These are phyloP conservation scores for Argyra leucocephala DNA, from an alignment of 2,888 invertebrate genomes.

Conservation along the genomic window DNA sequence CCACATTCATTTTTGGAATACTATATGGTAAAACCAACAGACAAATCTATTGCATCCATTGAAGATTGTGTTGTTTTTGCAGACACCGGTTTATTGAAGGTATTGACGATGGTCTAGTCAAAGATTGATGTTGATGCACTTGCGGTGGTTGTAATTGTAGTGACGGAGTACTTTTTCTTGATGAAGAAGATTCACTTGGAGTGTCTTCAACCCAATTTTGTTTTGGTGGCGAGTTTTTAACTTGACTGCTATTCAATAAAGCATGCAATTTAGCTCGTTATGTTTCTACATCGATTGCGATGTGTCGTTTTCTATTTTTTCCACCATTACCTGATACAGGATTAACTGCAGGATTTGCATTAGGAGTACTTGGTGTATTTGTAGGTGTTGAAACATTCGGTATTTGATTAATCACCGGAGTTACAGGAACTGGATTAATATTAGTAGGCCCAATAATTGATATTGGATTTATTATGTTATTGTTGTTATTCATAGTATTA, in stretches of 20 bases:
- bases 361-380: constrained; percentile 25
- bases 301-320: constrained; percentile 68
- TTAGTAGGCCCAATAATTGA: too few relatives aligned
- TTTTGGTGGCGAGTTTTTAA: constrained; percentile 39
- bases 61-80: constrained; percentile 41
- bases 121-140: constrained; percentile 58
- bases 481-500: too few relatives aligned
- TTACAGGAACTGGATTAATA: constrained; percentile 33
- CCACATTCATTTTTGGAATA: constrained; percentile 47
- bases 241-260: constrained; percentile 61
- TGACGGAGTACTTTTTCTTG: constrained; percentile 40
- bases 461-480: too few relatives aligned
- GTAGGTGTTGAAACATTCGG: constrained; percentile 32
- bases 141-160: constrained; percentile 62
- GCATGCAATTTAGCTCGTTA: constrained; percentile 87
- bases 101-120: constrained; percentile 44
- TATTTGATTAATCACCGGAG: constrained; percentile 34
- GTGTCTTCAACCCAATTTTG: neutral
- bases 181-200: constrained; percentile 23
- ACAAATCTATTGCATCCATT: constrained; percentile 62
- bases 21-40: constrained; percentile 52
- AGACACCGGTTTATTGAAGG: constrained; percentile 35
- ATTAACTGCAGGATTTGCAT: constrained; percentile 19
- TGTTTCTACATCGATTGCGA: constrained; percentile 88
- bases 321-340: constrained; percentile 26